Percentiles rank a stretch among this genome's conserved stretches.
Conservation (phyloP, 1,140 invertebrate genomes). For the Gryllus bimaculatus region DNA sequence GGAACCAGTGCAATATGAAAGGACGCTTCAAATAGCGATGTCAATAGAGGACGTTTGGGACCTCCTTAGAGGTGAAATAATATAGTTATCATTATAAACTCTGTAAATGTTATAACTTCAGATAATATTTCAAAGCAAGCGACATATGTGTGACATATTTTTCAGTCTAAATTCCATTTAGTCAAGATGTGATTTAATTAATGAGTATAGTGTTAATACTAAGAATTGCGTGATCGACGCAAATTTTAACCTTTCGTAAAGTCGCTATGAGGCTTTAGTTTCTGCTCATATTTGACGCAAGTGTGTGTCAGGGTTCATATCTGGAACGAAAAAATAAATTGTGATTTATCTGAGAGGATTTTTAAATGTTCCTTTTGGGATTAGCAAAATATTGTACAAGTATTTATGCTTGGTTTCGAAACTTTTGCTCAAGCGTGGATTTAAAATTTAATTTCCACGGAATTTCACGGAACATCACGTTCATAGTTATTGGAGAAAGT, state of each 20-base stretch:
- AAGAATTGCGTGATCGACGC: neutral
- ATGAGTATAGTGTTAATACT: neutral
- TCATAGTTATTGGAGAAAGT: too few relatives aligned
- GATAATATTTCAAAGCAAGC: neutral
- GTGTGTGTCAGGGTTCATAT: neutral
- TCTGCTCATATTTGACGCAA: neutral
- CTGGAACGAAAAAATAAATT: too few relatives aligned
- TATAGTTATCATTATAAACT: neutral
- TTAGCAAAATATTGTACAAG: too few relatives aligned
- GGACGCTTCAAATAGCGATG: neutral
- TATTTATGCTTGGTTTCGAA: too few relatives aligned
- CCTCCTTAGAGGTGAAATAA: neutral
- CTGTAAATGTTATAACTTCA: neutral
- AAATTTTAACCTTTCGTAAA: neutral
- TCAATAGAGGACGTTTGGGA: neutral
- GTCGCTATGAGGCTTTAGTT: neutral
- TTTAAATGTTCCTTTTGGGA: too few relatives aligned
- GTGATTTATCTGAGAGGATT: too few relatives aligned
- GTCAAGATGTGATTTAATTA: conserved; percentile 1
- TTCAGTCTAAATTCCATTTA: conserved; percentile 1
- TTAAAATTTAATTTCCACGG: too few relatives aligned
- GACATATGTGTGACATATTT: conserved; percentile 1
- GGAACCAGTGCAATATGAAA: neutral
- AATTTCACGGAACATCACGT: too few relatives aligned
- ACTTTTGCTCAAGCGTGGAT: too few relatives aligned